phyloP scores from a whole-genome alignment of 2,797 vertebrate species.

The Todus mexicanus region DNA sequence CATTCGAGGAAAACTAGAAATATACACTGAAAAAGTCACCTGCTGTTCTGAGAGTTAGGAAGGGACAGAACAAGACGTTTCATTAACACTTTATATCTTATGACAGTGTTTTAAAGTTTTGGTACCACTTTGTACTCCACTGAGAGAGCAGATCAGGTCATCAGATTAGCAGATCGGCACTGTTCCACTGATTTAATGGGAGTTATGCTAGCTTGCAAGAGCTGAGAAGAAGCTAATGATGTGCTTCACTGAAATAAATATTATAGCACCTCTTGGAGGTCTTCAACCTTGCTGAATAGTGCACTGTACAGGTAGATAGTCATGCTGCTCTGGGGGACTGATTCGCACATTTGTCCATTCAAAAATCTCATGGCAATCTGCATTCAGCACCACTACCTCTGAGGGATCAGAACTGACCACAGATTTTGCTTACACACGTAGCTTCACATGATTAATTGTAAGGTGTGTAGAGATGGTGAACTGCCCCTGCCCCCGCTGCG shows the following conservation, averaged over 20 bases:
- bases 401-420: background rate
- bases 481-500: background rate
- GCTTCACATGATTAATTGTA: background rate
- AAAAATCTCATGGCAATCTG: background rate
- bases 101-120: background rate
- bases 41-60: background rate
- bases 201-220: background rate
- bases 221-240: slow-evolving; percentile 4
- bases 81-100: background rate
- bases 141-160: background rate
- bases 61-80: background rate
- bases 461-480: background rate
- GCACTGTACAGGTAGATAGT: background rate
- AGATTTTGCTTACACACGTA: background rate
- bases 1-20: background rate
- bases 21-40: background rate
- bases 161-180: background rate
- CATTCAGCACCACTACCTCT: background rate
- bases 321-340: background rate
- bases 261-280: background rate
- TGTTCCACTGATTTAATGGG: slow-evolving; percentile 4
- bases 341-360: fast-evolving
- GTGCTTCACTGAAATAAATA: background rate
- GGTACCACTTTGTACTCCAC: background rate
- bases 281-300: background rate